A percentile compares a stretch with the other conserved stretches of the same genome.
Conservation (phyloP, 2,888 invertebrate genomes). For the Pollenia labialis region DNA sequence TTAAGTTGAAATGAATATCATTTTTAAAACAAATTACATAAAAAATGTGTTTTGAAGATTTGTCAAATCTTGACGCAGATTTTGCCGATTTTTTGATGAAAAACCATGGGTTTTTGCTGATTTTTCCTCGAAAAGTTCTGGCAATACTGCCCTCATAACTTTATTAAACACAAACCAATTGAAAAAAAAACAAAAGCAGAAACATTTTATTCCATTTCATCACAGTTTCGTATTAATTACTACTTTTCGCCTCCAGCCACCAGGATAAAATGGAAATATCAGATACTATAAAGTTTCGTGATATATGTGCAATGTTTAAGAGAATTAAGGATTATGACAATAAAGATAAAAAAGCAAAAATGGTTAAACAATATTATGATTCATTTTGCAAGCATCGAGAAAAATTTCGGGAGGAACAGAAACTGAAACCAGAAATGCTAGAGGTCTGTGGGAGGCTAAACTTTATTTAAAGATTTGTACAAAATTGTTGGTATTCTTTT, state of each 20-base stretch:
- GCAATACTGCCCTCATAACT: too few relatives aligned
- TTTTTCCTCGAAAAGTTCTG: too few relatives aligned
- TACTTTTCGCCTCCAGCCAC: not conserved
- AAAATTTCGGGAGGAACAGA: conserved; percentile 75
- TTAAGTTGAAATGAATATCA: too few relatives aligned
- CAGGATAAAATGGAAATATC: conserved; percentile 78
- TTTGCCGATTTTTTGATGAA: too few relatives aligned
- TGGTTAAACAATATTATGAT: conserved; percentile 79
- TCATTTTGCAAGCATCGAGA: conserved; percentile 80
- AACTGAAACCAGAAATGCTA: conserved; percentile 58
- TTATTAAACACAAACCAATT: not conserved
- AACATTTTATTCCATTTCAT: conserved; percentile 32
- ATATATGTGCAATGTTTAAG: conserved; percentile 81
- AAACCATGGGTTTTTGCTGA: too few relatives aligned
- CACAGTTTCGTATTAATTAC: conserved; percentile 24
- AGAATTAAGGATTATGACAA: conserved; percentile 77
- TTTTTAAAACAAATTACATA: too few relatives aligned
- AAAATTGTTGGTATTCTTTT: conserved; percentile 68
- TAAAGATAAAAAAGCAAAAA: conserved; percentile 77
- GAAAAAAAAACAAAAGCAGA: not conserved
- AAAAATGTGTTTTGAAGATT: too few relatives aligned
- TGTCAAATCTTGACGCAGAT: too few relatives aligned
- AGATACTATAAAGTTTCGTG: conserved; percentile 79
- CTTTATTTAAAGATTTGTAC: conserved; percentile 36
- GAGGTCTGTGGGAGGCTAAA: conserved; percentile 58